Evolutionary conservation across 1,140 invertebrate species (phyloP).

Genomic region (Trichoplusia ni): DNA sequence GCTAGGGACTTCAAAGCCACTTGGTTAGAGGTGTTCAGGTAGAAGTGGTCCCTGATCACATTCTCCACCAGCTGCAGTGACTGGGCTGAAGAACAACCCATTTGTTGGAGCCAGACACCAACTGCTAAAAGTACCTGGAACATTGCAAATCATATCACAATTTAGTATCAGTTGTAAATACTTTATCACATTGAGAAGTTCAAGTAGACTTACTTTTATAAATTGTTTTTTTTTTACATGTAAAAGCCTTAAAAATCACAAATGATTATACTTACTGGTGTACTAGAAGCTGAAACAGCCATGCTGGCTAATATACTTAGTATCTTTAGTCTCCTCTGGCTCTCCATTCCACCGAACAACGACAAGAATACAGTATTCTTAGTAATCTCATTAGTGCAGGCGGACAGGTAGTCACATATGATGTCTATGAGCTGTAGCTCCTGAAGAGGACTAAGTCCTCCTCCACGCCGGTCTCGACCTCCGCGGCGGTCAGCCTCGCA

Average conservation of each 20-base stretch:
- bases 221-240: too few relatives aligned
- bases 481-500: slow-evolving; percentile 87
- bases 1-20: slow-evolving; percentile 86
- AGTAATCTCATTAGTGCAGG: slow-evolving; percentile 86
- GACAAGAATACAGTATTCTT: slow-evolving; percentile 91
- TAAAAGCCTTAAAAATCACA: too few relatives aligned
- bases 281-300: slow-evolving; percentile 87
- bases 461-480: slow-evolving; percentile 80
- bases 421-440: slow-evolving; percentile 90
- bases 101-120: slow-evolving; percentile 92
- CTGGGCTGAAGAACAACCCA: slow-evolving; percentile 88
- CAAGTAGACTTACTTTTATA: too few relatives aligned
- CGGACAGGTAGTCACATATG: slow-evolving; percentile 88
- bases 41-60: slow-evolving; percentile 90
- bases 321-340: slow-evolving; percentile 85
- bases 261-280: slow-evolving; percentile 75
- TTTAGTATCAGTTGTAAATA: too few relatives aligned
- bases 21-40: slow-evolving; percentile 85
- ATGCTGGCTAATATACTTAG: slow-evolving; percentile 90
- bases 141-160: neutral
- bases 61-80: slow-evolving; percentile 88
- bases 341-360: slow-evolving; percentile 87
- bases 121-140: slow-evolving; percentile 85
- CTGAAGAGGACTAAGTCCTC: slow-evolving; percentile 84
- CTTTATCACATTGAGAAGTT: too few relatives aligned